A percentile compares a stretch with the other conserved stretches of the same genome.
phyloP scores from a whole-genome alignment of 2,113 vertebrate species.

The Ariopsis seemanni region DNA sequence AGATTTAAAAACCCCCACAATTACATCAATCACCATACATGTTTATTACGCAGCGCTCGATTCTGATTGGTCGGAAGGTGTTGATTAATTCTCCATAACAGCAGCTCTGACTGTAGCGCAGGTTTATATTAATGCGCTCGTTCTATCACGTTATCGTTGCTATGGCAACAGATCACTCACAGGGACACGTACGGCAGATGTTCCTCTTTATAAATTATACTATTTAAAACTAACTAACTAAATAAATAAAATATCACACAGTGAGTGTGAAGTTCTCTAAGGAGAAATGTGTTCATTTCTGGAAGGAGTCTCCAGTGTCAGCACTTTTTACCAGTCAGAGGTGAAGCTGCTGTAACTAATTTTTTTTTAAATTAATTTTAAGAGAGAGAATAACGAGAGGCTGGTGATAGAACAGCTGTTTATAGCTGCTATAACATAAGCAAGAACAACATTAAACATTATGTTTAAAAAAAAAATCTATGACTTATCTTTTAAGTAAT shows the following conservation, averaged over 20 bases:
- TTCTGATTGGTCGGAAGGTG: neutral
- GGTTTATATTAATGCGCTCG: too few species aligned
- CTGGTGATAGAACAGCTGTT: neutral
- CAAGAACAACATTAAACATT: neutral
- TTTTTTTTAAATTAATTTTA: too few species aligned
- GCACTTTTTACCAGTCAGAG: neutral
- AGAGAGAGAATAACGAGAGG: too few species aligned
- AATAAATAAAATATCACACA: neutral
- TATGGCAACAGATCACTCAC: neutral
- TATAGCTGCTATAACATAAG: neutral
- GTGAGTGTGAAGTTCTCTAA: neutral
- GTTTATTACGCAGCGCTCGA: neutral
- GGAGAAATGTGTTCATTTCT: neutral
- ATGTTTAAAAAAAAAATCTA: too few species aligned
- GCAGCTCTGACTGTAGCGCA: neutral
- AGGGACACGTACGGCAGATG: neutral
- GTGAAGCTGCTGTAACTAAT: neutral
- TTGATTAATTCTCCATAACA: neutral
- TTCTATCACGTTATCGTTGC: neutral
- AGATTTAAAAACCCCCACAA: too few species aligned
- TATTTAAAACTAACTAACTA: neutral
- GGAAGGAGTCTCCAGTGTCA: constrained; percentile 14
- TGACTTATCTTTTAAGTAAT: neutral
- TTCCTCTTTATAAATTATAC: neutral
- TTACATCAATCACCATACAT: too few species aligned